Percentiles rank a stretch among this genome's conserved stretches.
phyloP scores from a whole-genome alignment of 1,140 invertebrate genomes.

The Ips nitidus region DNA sequence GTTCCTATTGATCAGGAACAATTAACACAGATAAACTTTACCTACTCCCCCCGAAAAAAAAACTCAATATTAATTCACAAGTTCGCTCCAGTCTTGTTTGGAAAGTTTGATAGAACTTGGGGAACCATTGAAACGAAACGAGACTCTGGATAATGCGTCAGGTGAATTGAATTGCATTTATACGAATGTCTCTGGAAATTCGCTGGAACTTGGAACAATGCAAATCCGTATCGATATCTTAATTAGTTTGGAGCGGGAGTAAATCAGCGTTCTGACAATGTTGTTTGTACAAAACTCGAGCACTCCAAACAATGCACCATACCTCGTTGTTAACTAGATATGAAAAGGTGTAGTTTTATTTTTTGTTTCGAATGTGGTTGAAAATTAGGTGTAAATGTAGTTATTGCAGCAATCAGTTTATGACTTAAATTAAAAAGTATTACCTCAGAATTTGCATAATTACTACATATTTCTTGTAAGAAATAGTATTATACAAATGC shows the following conservation, averaged over 20 bases:
- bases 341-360: too few species aligned
- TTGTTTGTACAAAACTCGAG: too few species aligned
- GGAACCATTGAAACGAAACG: conserved; percentile 18
- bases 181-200: neutral
- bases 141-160: conserved; percentile 16
- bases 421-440: too few species aligned
- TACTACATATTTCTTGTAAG: too few species aligned
- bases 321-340: too few species aligned
- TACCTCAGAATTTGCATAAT: too few species aligned
- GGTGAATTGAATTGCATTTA: conserved; percentile 18
- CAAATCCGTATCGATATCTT: conserved; percentile 1
- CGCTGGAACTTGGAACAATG: conserved; percentile 10
- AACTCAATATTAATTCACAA: conserved; percentile 6
- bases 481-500: too few species aligned
- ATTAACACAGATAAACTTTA: neutral
- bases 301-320: too few species aligned
- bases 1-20: neutral
- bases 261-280: too few species aligned
- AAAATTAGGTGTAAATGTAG: too few species aligned
- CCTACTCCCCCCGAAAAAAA: neutral
- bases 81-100: conserved; percentile 1
- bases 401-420: too few species aligned
- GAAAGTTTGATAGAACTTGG: conserved; percentile 14
- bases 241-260: neutral
- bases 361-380: too few species aligned